Evolutionary conservation across 1,140 invertebrate genomes (phyloP).

Genomic region (Bombus affinis): DNA sequence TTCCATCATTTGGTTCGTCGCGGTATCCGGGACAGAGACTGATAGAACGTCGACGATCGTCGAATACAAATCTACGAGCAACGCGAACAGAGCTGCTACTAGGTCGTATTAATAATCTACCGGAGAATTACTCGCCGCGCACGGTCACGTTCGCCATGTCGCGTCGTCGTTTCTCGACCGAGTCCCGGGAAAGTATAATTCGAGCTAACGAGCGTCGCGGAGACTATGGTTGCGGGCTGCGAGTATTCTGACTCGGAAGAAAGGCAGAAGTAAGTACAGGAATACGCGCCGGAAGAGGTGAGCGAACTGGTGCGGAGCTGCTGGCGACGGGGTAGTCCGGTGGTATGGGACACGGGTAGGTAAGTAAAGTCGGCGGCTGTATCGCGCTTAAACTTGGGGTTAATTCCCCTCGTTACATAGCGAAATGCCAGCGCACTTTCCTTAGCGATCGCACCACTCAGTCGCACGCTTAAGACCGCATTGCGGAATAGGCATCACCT

Average conservation of each 20-base stretch:
- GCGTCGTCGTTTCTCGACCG: conserved; percentile 27
- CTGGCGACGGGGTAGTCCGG: conserved; percentile 36
- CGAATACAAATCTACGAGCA: conserved; percentile 48
- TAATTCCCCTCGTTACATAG: conserved; percentile 76
- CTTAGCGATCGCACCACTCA: conserved; percentile 68
- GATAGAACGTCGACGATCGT: neutral
- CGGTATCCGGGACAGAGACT: neutral
- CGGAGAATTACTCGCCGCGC: conserved; percentile 54
- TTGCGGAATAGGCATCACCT: conserved; percentile 70
- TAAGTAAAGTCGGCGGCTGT: conserved; percentile 67
- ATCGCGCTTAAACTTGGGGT: conserved; percentile 74
- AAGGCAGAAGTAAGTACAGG: conserved; percentile 4
- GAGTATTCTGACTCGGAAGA: neutral
- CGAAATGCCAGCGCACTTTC: conserved; percentile 69
- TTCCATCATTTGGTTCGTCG: conserved; percentile 15
- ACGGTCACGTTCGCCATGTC: conserved; percentile 52
- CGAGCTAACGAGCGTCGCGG: conserved; percentile 66
- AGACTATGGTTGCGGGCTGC: conserved; percentile 7
- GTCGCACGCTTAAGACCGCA: conserved; percentile 72
- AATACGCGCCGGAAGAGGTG: neutral
- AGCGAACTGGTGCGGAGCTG: conserved; percentile 20
- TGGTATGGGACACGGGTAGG: conserved; percentile 55
- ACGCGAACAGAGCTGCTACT: neutral
- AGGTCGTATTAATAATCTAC: conserved; percentile 53
- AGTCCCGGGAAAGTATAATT: conserved; percentile 66